These are phyloP conservation scores for Parasteatoda tepidariorum DNA, from an alignment of 1,140 invertebrate species.

Conservation along the genomic window DNA sequence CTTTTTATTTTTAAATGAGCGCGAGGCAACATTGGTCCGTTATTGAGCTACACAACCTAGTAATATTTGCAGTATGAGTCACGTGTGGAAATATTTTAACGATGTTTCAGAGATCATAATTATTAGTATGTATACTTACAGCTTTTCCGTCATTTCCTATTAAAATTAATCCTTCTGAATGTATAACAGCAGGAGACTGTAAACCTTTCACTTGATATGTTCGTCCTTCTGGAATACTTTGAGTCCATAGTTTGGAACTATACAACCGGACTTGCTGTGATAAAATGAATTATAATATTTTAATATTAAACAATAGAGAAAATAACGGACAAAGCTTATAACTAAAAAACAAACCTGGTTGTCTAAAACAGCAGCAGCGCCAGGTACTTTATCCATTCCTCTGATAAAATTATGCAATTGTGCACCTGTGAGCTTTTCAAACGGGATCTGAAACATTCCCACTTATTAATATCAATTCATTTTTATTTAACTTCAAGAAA, in stretches of 20 bases:
- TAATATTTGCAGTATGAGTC: no score
- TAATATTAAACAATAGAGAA: background rate
- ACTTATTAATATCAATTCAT: constrained; percentile 1
- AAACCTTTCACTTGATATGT: constrained; percentile 76
- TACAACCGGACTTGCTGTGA: constrained; percentile 51
- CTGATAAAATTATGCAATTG: constrained; percentile 93
- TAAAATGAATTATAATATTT: background rate
- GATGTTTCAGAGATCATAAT: no score
- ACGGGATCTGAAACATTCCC: constrained; percentile 75
- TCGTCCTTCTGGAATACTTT: constrained; percentile 61
- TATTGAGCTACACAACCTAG: no score
- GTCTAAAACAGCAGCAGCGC: constrained; percentile 82
- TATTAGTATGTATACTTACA: constrained; percentile 75
- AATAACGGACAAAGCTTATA: background rate
- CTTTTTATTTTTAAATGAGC: no score
- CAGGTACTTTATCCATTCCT: constrained; percentile 91
- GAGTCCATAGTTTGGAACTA: constrained; percentile 49
- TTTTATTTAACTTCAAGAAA: no score
- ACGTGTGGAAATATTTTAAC: no score
- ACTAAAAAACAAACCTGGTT: constrained; percentile 71
- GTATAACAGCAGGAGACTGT: constrained; percentile 76
- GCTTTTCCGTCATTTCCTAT: constrained; percentile 80
- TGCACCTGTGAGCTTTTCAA: constrained; percentile 75
- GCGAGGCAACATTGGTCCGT: no score
- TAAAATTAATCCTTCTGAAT: constrained; percentile 84